Percentiles rank a stretch among this genome's conserved stretches.
phyloP scores from a whole-genome alignment of 1,140 invertebrate genomes.

The Euwallacea fornicatus region DNA sequence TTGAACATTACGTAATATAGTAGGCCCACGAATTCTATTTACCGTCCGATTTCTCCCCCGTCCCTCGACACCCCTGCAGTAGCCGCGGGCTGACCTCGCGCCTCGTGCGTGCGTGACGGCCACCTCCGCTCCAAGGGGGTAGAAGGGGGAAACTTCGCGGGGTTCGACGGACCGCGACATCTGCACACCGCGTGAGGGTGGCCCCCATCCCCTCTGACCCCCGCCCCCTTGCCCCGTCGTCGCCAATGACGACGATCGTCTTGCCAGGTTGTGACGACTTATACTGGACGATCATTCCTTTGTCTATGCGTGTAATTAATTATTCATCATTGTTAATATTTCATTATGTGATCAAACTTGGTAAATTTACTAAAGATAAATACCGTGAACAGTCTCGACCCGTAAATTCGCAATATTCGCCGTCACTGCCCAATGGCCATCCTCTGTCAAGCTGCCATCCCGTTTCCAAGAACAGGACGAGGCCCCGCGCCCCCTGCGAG shows the following conservation, averaged over 20 bases:
- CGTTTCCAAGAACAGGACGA: slow-evolving; percentile 12
- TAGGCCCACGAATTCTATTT: slow-evolving; percentile 28
- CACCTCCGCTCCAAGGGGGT: slow-evolving; percentile 15
- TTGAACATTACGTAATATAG: background rate
- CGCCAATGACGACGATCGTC: slow-evolving; percentile 26
- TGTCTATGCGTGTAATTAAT: no score
- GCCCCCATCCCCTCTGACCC: background rate
- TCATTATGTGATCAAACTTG: no score
- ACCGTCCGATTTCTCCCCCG: slow-evolving; percentile 25
- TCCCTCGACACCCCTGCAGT: slow-evolving; percentile 14
- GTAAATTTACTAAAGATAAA: background rate
- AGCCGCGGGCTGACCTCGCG: slow-evolving; percentile 34
- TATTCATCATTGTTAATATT: no score
- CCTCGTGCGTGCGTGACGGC: slow-evolving; percentile 34
- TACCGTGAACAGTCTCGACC: background rate
- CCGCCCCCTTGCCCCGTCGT: slow-evolving; percentile 7
- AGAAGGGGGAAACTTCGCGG: slow-evolving; percentile 23
- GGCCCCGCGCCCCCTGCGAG: background rate
- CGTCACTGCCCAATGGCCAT: slow-evolving; percentile 13
- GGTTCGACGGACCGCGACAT: slow-evolving; percentile 34
- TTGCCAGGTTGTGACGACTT: slow-evolving; percentile 17
- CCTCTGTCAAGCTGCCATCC: slow-evolving; percentile 14
- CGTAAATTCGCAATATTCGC: background rate
- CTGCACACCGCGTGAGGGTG: slow-evolving; percentile 29
- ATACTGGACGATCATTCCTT: no score